Conservation (phyloP, 2,797 vertebrate genomes). For the Spinus olivaceus region DNA sequence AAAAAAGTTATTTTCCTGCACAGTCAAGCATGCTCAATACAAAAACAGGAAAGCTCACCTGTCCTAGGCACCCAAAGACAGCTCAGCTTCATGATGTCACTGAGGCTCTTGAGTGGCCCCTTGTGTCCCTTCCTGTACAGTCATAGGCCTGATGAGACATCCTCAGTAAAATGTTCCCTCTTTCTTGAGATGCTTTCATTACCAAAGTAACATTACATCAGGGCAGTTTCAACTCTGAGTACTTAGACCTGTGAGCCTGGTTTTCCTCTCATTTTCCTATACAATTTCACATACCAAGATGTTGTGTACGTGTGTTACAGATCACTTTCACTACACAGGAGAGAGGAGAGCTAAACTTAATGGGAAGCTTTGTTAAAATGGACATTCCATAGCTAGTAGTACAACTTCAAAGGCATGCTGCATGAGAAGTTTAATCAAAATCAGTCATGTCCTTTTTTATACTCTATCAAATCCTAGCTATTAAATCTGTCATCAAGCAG, state of each 20-base stretch:
- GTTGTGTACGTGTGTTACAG: fast-evolving
- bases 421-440: neutral
- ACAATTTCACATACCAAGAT: neutral
- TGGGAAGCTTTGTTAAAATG: neutral
- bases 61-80: neutral
- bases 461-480: neutral
- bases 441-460: neutral
- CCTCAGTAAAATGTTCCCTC: neutral
- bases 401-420: neutral
- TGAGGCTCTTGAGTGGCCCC: fast-evolving
- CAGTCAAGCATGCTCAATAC: neutral
- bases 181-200: neutral
- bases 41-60: neutral
- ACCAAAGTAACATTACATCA: neutral
- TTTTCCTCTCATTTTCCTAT: neutral
- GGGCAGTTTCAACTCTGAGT: neutral
- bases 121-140: neutral
- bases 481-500: neutral
- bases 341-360: neutral
- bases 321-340: neutral
- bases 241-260: neutral
- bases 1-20: neutral
- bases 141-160: neutral
- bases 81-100: neutral
- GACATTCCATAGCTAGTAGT: neutral